These are phyloP conservation scores for Acrobasis consociella DNA, from an alignment of 2,888 invertebrate genomes.

Conservation along the genomic window DNA sequence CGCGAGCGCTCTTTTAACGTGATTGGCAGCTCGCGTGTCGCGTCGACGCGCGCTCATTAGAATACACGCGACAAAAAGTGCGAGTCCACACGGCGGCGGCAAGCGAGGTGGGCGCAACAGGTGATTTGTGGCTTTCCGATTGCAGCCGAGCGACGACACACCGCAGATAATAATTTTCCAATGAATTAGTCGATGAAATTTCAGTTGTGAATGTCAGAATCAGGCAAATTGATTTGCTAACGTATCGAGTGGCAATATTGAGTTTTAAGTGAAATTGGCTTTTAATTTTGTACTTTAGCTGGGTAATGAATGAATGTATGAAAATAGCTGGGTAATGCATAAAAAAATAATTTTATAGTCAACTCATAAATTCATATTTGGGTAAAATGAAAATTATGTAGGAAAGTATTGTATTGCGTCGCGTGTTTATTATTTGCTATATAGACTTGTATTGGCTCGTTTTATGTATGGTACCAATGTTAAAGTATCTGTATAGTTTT, in stretches of 20 bases:
- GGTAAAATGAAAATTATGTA: no score
- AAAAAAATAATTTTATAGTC: no score
- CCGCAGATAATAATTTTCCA: conserved; percentile 17
- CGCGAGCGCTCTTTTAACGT: background rate
- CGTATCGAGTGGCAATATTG: background rate
- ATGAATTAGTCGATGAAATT: conserved; percentile 12
- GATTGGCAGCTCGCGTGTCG: conserved; percentile 14
- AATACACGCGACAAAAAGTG: conserved; percentile 7
- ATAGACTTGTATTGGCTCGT: no score
- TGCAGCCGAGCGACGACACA: conserved; percentile 8
- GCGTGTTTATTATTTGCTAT: no score
- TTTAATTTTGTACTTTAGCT: no score
- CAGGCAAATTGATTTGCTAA: background rate
- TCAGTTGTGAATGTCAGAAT: background rate
- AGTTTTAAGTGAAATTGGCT: no score
- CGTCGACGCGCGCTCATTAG: conserved; percentile 7
- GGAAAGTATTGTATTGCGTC: no score
- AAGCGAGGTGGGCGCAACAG: conserved; percentile 7
- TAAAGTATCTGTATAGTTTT: no score
- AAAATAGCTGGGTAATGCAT: no score
- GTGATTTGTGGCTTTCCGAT: conserved; percentile 18
- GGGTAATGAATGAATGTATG: no score
- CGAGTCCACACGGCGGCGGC: background rate
- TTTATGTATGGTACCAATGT: no score
- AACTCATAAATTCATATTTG: no score